Percentiles rank a stretch among this genome's conserved stretches.
Conservation (phyloP, 2,888 invertebrate species). For the Hyposoter dolosus region DNA sequence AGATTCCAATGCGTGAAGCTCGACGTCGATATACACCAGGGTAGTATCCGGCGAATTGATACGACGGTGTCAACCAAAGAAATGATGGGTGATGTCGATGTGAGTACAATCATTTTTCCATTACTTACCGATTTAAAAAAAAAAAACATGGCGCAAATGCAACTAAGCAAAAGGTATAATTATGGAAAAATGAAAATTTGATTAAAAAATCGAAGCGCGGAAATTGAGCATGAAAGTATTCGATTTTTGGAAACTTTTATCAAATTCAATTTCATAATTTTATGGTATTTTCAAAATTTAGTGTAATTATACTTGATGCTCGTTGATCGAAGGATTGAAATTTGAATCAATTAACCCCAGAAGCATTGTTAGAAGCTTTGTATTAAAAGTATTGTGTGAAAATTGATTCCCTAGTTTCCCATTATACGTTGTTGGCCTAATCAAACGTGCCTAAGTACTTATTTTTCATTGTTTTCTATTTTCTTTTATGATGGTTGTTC, state of each 20-base stretch:
- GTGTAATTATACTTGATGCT: slow-evolving; percentile 43
- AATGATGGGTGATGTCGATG: slow-evolving; percentile 97
- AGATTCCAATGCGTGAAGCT: slow-evolving; percentile 95
- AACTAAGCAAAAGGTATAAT: slow-evolving; percentile 18
- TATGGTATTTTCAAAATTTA: background rate
- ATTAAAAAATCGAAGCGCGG: background rate
- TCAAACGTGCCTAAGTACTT: slow-evolving; percentile 15
- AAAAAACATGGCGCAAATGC: background rate
- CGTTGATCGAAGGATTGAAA: slow-evolving; percentile 18
- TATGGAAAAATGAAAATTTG: background rate
- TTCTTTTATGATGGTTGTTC: background rate
- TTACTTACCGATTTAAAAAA: background rate
- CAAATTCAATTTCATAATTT: background rate
- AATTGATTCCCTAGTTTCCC: slow-evolving; percentile 41
- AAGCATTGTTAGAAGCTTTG: slow-evolving; percentile 53
- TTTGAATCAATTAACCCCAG: slow-evolving; percentile 15
- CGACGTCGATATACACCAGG: slow-evolving; percentile 96
- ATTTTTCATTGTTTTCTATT: background rate
- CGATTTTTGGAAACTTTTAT: background rate
- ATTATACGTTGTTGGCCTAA: slow-evolving; percentile 37
- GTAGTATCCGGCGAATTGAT: slow-evolving; percentile 95
- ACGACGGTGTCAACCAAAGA: slow-evolving; percentile 97
- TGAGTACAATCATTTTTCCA: slow-evolving; percentile 86
- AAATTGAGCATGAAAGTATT: background rate
- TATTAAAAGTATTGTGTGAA: slow-evolving; percentile 33